These are phyloP conservation scores for Trematomus bernacchii DNA, from an alignment of 2,797 vertebrate genomes.

Conservation along the genomic window DNA sequence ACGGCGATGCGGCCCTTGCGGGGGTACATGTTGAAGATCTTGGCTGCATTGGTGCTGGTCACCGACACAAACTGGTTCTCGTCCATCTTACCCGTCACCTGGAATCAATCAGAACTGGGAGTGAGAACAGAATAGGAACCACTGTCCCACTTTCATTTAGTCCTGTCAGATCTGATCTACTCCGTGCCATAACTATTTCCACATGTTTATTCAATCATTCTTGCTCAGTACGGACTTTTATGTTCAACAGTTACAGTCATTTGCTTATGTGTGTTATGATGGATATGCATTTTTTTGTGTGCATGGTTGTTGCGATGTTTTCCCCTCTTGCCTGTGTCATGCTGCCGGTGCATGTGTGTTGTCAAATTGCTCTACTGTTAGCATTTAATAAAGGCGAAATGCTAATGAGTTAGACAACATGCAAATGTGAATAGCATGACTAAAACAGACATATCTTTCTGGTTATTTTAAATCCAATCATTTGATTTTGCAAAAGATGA, in stretches of 20 bases:
- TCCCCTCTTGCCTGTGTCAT: no score
- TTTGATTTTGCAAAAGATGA: no score
- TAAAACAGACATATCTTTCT: no score
- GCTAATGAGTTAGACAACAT: no score
- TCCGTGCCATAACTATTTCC: background rate
- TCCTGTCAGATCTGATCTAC: background rate
- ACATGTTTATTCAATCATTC: background rate
- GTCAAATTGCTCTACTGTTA: no score
- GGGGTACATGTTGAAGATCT: constrained; percentile 98
- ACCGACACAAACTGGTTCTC: constrained; percentile 99
- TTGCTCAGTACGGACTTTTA: no score
- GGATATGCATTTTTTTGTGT: background rate
- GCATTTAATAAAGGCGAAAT: no score
- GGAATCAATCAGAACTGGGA: constrained; percentile 20
- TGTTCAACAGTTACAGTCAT: background rate
- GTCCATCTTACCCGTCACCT: constrained; percentile 99
- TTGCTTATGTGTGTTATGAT: background rate
- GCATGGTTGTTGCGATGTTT: no score
- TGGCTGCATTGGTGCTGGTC: constrained; percentile 98
- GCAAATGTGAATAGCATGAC: no score
- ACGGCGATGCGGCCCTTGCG: constrained; percentile 98
- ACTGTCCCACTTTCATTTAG: background rate
- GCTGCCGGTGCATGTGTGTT: no score
- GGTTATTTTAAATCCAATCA: no score
- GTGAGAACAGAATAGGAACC: background rate